Evolutionary conservation across 2,888 invertebrate species (phyloP).

Genomic region (Oligia fasciuncula): DNA sequence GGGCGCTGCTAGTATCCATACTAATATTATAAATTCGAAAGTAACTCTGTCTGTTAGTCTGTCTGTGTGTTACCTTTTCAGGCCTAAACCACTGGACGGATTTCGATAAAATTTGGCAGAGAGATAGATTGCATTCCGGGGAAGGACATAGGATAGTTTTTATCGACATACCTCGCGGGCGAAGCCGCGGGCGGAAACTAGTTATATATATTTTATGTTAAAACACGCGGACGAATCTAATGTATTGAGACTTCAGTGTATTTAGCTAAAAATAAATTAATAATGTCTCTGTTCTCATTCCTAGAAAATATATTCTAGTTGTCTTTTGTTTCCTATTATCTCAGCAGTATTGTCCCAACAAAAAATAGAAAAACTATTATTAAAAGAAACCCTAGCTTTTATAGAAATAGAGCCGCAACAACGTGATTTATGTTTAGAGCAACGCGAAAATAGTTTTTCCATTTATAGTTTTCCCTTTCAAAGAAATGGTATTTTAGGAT

Average conservation of each 20-base stretch:
- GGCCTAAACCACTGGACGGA: too few species aligned
- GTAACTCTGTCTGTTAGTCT: too few species aligned
- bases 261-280: slow-evolving; percentile 5
- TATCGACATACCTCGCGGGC: too few species aligned
- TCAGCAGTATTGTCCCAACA: slow-evolving; percentile 3
- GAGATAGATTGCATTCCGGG: too few species aligned
- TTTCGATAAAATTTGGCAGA: too few species aligned
- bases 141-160: too few species aligned
- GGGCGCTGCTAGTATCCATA: background rate
- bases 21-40: too few species aligned
- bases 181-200: too few species aligned
- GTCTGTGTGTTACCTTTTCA: too few species aligned
- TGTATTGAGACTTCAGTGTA: background rate
- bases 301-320: slow-evolving; percentile 7
- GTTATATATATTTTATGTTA: background rate
- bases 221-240: background rate
- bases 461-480: slow-evolving; percentile 20
- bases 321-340: slow-evolving; percentile 32
- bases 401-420: background rate
- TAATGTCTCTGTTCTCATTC: background rate
- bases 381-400: slow-evolving; percentile 15
- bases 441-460: slow-evolving; percentile 23
- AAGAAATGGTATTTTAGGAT: background rate
- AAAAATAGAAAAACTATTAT: slow-evolving; percentile 11
- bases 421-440: slow-evolving; percentile 27